Evolutionary conservation across 2,113 vertebrate genomes (phyloP).

Genomic region (Agelaius tricolor): DNA sequence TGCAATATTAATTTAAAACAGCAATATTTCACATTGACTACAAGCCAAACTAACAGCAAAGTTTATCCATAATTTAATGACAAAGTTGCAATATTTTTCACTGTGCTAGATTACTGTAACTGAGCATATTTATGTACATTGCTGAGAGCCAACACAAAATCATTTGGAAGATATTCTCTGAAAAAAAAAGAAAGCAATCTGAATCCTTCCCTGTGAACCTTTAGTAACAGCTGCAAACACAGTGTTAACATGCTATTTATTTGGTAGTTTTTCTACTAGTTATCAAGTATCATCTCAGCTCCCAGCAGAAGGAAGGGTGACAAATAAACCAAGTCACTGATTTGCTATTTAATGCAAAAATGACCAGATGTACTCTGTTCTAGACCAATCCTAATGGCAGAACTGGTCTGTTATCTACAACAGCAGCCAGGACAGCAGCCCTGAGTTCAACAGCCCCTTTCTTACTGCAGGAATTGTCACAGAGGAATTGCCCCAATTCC

Average conservation of each 20-base stretch:
- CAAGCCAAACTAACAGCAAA: background rate
- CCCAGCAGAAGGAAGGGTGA: background rate
- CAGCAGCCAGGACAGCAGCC: background rate
- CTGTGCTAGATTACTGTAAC: background rate
- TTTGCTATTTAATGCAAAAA: background rate
- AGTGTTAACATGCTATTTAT: background rate
- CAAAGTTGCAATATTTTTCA: background rate
- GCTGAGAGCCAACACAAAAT: background rate
- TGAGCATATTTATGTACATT: slow-evolving; percentile 29
- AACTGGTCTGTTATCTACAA: background rate
- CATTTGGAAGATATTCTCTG: slow-evolving; percentile 13
- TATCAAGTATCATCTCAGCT: background rate
- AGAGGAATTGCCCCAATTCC: background rate
- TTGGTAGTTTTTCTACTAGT: background rate
- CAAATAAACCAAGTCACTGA: background rate
- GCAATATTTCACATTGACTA: background rate
- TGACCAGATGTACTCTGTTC: background rate
- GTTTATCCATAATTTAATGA: slow-evolving; percentile 1
- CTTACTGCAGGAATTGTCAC: background rate
- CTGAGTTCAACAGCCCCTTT: background rate
- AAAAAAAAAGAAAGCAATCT: background rate
- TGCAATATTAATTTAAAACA: background rate
- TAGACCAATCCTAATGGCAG: background rate
- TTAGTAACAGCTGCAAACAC: background rate
- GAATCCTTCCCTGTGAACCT: background rate